phyloP scores from a whole-genome alignment of 30 jellyfish, hydroid and myxozoan species.

The Cassiopea xamachana region DNA sequence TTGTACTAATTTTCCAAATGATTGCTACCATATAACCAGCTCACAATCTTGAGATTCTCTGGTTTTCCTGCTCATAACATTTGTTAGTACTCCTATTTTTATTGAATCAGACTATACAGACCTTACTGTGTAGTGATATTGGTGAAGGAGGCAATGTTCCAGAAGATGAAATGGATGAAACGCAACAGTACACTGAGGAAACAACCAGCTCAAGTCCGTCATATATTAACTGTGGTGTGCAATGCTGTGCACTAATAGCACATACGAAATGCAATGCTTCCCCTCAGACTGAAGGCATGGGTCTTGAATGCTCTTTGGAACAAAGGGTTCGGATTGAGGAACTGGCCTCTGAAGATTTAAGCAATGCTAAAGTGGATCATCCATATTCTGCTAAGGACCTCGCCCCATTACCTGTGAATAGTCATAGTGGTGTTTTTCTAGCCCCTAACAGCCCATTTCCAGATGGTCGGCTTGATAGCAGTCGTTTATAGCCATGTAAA shows the following conservation, averaged over 20 bases:
- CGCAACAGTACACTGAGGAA: slow-evolving; percentile 1
- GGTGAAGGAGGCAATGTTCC: slow-evolving; percentile 2
- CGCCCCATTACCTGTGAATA: not conserved
- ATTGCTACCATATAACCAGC: not conserved
- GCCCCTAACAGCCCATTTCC: not conserved
- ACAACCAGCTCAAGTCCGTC: slow-evolving; percentile 1
- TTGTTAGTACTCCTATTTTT: not conserved
- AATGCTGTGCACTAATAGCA: not conserved
- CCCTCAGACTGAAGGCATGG: not conserved
- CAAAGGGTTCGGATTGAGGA: slow-evolving; percentile 5
- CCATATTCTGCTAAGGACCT: not conserved
- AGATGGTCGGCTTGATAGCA: slow-evolving; percentile 7
- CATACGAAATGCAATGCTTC: not conserved
- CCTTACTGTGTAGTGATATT: not conserved
- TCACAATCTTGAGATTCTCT: not conserved
- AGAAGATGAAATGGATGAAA: slow-evolving; percentile 3
- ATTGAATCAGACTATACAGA: not conserved
- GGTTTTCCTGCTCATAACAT: not conserved
- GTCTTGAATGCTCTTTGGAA: not conserved
- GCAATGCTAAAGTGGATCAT: slow-evolving; percentile 1
- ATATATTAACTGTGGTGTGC: not conserved
- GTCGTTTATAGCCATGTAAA: not conserved
- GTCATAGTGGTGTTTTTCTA: not conserved
- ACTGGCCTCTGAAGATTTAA: slow-evolving; percentile 3
- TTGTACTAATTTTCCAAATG: not conserved